These are phyloP conservation scores for Clivina fossor DNA, from an alignment of 2,888 invertebrate species.

Conservation along the genomic window DNA sequence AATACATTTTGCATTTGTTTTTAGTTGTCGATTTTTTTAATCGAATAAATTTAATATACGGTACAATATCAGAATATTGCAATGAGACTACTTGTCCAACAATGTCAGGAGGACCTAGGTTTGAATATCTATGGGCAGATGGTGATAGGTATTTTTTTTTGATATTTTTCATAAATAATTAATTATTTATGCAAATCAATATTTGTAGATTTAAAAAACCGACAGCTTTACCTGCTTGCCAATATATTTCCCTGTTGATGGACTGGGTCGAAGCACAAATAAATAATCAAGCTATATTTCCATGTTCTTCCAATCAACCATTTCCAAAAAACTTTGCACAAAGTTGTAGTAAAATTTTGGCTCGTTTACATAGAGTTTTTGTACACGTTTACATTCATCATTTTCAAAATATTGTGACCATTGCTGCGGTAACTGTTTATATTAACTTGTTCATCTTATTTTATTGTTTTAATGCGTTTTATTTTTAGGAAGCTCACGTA, in stretches of 20 bases:
- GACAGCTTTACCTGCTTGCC: constrained; percentile 78
- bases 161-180: neutral
- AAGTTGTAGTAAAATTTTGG: constrained; percentile 83
- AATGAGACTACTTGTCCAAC: constrained; percentile 81
- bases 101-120: constrained; percentile 87
- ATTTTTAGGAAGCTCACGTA: constrained; percentile 80
- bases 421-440: constrained; percentile 74
- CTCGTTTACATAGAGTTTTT: constrained; percentile 84
- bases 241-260: constrained; percentile 82
- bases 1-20: constrained; percentile 44
- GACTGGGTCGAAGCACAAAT: constrained; percentile 92
- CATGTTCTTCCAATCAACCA: constrained; percentile 80
- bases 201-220: constrained; percentile 67
- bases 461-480: constrained; percentile 40
- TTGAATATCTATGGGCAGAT: constrained; percentile 91
- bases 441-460: constrained; percentile 20
- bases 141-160: constrained; percentile 60
- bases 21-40: constrained; percentile 93
- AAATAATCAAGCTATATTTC: constrained; percentile 84
- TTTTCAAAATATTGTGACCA: constrained; percentile 83
- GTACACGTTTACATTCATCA: constrained; percentile 95
- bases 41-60: constrained; percentile 88
- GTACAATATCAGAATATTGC: constrained; percentile 84
- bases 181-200: constrained; percentile 13
- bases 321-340: constrained; percentile 82